These are phyloP conservation scores for Drosophila leonis DNA, from an alignment of 2,888 invertebrate genomes.

Conservation along the genomic window DNA sequence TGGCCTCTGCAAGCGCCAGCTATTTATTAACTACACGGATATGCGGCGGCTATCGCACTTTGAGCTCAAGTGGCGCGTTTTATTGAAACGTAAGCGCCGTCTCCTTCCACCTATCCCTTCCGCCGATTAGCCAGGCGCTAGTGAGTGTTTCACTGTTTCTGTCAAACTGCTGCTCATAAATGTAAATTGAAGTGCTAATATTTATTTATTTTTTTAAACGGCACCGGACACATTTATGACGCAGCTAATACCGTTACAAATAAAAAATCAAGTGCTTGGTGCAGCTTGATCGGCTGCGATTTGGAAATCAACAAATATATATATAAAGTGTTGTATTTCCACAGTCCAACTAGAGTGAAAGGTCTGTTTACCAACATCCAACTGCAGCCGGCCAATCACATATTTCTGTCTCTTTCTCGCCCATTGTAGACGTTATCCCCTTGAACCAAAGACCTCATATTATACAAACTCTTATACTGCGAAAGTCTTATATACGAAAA, in stretches of 20 bases:
- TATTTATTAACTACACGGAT: conserved; percentile 53
- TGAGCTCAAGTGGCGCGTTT: conserved; percentile 73
- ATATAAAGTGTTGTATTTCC: background rate
- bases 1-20: conserved; percentile 14
- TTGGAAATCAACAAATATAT: conserved; percentile 34
- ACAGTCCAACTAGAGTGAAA: background rate
- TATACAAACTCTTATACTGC: background rate
- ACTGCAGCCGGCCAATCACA: background rate
- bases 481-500: background rate
- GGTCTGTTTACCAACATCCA: background rate
- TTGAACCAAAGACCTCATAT: background rate
- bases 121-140: conserved; percentile 35
- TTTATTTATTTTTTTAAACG: conserved; percentile 7
- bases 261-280: conserved; percentile 25
- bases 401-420: background rate
- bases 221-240: conserved; percentile 36
- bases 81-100: conserved; percentile 43
- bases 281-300: conserved; percentile 30
- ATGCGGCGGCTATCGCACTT: conserved; percentile 50
- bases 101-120: background rate
- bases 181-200: conserved; percentile 53
- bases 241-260: conserved; percentile 44
- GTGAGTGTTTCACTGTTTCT: conserved; percentile 17
- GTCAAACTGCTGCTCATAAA: conserved; percentile 38
- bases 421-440: background rate